Conservation (phyloP, 2,113 vertebrate genomes). For the Carassius carassius region DNA sequence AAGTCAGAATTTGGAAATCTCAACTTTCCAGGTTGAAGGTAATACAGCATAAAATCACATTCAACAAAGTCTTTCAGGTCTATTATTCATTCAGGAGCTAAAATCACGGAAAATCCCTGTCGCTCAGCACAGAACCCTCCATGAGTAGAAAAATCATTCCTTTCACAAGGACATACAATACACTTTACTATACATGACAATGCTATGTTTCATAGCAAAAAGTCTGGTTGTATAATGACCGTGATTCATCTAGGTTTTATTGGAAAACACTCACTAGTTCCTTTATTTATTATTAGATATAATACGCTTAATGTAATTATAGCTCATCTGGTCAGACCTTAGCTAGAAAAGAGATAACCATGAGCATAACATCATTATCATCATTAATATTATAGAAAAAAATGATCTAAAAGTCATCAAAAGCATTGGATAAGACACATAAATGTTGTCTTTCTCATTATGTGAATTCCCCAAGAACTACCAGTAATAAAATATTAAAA, state of each 20-base stretch:
- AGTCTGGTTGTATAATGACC: background rate
- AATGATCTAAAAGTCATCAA: background rate
- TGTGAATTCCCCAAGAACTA: too few species aligned
- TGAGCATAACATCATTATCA: background rate
- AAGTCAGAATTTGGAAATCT: background rate
- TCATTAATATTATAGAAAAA: background rate
- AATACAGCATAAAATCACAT: too few species aligned
- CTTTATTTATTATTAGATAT: background rate
- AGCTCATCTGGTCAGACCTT: background rate
- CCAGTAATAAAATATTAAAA: background rate
- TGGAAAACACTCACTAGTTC: too few species aligned
- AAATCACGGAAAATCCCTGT: constrained; percentile 17
- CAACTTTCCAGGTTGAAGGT: background rate
- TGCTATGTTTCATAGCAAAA: background rate
- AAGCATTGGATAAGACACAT: background rate
- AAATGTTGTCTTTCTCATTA: background rate
- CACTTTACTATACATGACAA: background rate
- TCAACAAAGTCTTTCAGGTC: too few species aligned
- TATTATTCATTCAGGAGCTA: background rate
- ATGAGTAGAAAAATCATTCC: background rate
- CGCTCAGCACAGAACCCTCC: background rate
- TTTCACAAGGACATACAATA: constrained; percentile 35
- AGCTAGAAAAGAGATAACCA: background rate
- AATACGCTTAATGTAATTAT: background rate
- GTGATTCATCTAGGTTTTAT: background rate